Evolutionary conservation across 2,888 invertebrate genomes (phyloP), one percentile per base, ranked within the genome.

Genomic region (Acronicta psi): DNA sequence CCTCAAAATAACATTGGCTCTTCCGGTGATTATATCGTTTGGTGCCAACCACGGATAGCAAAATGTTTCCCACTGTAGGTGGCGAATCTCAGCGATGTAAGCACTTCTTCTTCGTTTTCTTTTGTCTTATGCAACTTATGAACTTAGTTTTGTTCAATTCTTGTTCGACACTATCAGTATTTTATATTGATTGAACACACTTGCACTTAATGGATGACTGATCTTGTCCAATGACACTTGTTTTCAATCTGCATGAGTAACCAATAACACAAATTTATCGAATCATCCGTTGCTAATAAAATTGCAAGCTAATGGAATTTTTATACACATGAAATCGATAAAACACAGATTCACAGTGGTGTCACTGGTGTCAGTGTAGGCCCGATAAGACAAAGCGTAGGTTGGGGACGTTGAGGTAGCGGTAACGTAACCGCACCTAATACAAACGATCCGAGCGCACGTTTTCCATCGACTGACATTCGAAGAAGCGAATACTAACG

Each of bases 1-100:
- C 93, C 92, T 92, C 91, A 92, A 88, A 89, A 91, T 89, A 92
- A 88, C 93, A 93, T 93, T 93, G 88, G 89, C 88, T 89, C 88
- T 89, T 90, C 88, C 88, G 88, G 87, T 87, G 86, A 85, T 80
- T 84, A 73, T 69, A 76, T 76, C 82, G 84, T 81, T n/a, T 81
- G 85, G 82, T 88, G 87, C 85, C 87, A 88, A 87, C 83, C 81
- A 80, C 83, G 78, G 83, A 75, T 78, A 80, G 81, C 73, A 82
- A 78, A 78, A 74, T 71, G 71, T 71, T 78, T 66, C 74, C 79
- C 78, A 74, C 77, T 73, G 74, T 65, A 63, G 49, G 29, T 29
- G 29, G 29, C 56, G 38, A 52, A 57, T 50, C 57, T 52, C 62
- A 50, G 59, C 68, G 68, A 67, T 69, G 56, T 69, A 62, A 73